A percentile compares a stretch with the other conserved stretches of the same genome.
phyloP scores from a whole-genome alignment of 2,797 vertebrate genomes.

The Cebuella pygmaea region DNA sequence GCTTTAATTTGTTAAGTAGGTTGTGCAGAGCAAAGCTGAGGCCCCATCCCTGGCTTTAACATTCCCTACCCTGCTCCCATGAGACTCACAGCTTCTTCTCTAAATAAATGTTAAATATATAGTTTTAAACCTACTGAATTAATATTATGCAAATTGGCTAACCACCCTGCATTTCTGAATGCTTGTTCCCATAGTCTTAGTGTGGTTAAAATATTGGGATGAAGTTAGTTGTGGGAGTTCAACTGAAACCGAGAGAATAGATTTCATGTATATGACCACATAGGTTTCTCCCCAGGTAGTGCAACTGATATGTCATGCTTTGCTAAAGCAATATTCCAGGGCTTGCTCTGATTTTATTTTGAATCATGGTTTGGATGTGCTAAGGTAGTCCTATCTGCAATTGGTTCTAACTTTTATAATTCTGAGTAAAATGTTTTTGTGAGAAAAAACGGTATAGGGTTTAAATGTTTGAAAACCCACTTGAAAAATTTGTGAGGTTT shows the following conservation, averaged over 20 bases:
- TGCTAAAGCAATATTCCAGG: neutral
- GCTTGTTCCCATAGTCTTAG: neutral
- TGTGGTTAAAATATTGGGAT: neutral
- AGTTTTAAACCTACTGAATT: neutral
- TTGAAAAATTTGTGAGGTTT: neutral
- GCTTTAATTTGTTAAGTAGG: conserved; percentile 47
- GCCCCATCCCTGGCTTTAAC: neutral
- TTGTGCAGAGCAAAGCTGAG: neutral
- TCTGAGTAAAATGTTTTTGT: neutral
- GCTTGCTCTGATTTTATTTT: neutral
- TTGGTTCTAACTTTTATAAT: neutral
- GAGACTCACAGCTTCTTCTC: neutral
- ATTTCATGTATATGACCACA: no score
- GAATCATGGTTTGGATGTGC: neutral
- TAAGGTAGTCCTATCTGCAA: neutral
- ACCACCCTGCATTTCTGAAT: neutral
- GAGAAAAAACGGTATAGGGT: neutral
- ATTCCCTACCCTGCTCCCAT: neutral
- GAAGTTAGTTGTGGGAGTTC: neutral
- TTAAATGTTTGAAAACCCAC: neutral
- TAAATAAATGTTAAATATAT: neutral
- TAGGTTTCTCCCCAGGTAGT: neutral
- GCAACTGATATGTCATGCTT: neutral
- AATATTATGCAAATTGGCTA: neutral
- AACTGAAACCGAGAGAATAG: neutral